Conservation (phyloP, 2,113 vertebrate genomes). For the Vidua macroura region DNA sequence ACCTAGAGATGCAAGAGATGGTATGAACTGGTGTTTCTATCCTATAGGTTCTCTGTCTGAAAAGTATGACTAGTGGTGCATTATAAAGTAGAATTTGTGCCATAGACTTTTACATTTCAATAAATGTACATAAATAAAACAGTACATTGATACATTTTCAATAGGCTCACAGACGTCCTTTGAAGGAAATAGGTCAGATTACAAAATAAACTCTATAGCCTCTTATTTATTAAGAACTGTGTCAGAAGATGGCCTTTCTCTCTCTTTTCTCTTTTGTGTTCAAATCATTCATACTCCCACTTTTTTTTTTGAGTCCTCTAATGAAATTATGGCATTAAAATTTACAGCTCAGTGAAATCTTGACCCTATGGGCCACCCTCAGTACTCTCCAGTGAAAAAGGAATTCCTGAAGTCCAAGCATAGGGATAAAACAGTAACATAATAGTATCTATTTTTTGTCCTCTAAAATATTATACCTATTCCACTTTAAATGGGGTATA, state of each 20-base stretch:
- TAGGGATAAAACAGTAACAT: accelerated
- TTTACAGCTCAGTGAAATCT: background rate
- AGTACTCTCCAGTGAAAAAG: background rate
- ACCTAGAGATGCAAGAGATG: background rate
- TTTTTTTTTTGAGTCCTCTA: background rate
- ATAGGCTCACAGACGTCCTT: background rate
- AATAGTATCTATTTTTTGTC: background rate
- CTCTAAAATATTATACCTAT: background rate
- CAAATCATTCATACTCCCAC: background rate
- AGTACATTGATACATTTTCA: background rate
- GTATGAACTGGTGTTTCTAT: background rate
- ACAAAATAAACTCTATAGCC: background rate
- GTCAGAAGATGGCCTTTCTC: background rate
- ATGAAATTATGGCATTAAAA: background rate
- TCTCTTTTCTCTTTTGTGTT: background rate
- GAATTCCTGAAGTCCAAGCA: background rate
- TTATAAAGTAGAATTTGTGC: background rate
- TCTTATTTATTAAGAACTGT: background rate
- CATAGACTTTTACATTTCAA: background rate
- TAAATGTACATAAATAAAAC: background rate
- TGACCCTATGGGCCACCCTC: background rate
- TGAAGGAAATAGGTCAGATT: background rate
- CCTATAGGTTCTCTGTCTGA: background rate
- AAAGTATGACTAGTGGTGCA: background rate
- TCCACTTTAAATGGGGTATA: background rate